Evolutionary conservation across 2,113 vertebrate genomes (phyloP).

Genomic region (Myotis lucifugus): DNA sequence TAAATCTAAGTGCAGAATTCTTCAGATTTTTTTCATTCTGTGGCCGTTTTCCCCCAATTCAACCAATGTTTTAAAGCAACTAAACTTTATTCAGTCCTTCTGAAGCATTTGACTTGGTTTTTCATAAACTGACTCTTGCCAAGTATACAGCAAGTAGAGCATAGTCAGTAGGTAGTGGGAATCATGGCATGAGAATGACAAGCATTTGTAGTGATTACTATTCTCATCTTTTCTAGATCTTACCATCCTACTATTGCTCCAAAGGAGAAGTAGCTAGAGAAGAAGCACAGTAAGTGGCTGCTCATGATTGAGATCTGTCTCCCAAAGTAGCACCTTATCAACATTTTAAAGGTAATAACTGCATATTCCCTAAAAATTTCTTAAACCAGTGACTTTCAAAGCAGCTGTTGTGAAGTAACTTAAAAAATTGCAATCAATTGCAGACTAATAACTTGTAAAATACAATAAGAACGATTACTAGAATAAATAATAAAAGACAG

Average conservation of each 20-base stretch:
- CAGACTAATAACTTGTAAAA: conserved; percentile 33
- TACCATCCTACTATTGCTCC: not conserved
- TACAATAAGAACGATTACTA: not conserved
- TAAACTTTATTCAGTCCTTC: not conserved
- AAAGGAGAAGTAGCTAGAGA: not conserved
- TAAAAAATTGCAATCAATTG: not conserved
- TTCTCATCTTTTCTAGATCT: not conserved
- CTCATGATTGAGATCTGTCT: not conserved
- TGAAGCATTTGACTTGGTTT: not conserved
- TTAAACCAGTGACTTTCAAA: conserved; percentile 22
- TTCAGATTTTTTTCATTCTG: not conserved
- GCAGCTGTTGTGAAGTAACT: not conserved
- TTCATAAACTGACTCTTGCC: not conserved
- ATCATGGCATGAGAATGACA: not conserved
- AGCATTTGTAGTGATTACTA: not conserved
- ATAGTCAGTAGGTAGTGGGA: not conserved
- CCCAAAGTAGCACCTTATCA: not conserved
- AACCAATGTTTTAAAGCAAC: not conserved
- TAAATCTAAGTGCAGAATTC: not conserved
- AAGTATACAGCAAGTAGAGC: not conserved
- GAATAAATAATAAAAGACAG: conserved; percentile 13
- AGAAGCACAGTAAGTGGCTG: not conserved
- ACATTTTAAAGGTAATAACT: not conserved
- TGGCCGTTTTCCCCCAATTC: not conserved
- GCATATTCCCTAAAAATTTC: not conserved